Evolutionary conservation across 2,888 invertebrate species (phyloP), one percentile per base, ranked within the genome.

Genomic region (Dascillus cervinus): DNA sequence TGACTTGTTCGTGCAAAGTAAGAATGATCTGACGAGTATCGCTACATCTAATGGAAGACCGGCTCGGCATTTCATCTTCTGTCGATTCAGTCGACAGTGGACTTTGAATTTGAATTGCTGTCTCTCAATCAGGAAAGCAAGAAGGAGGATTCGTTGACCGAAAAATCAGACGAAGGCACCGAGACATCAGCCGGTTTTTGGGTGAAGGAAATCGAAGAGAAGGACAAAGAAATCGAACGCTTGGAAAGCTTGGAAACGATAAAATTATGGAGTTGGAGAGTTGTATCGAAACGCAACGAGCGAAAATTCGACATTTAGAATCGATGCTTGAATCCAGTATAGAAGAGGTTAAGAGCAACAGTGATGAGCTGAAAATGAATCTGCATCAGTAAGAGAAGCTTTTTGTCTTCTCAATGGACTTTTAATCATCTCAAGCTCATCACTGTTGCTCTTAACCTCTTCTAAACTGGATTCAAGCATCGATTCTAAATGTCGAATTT

Each of bases 151-250:
- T 10, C 33, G 13, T n/a, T 37, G 5, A 26, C 26, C n/a, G 53
- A 55, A 26, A 50, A 52, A 29, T 40, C 39, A 9, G 52, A 51
- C 26, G 28, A 20, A 2, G 44, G 36, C 11, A 32, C 26, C 11
- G 42, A 62, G 61, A 45, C 60, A 56, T 37, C 44, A 58, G 28
- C 58, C 8, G 31, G 26, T 9, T n/a, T n/a, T n/a, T 48, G 43
- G 38, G 59, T 34, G 14, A 29, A 46, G 25, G 70, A 74, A 39
- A 48, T 75, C 22, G 71, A 71, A 32, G 64, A 68, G 32, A 75
- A 73, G 43, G 69, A 73, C 26, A 69, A 68, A 34, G 72, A 76
- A 47, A 70, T 74, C 32, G 71, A 68, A 42, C 61, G 57, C 36
- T 58, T 70, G 9, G 68, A 68, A 49, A 63, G 55, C 52, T 63